Percentiles rank a stretch among this genome's conserved stretches.
Conservation (phyloP, 2,888 invertebrate species). For the Andrena chrysosceles region DNA sequence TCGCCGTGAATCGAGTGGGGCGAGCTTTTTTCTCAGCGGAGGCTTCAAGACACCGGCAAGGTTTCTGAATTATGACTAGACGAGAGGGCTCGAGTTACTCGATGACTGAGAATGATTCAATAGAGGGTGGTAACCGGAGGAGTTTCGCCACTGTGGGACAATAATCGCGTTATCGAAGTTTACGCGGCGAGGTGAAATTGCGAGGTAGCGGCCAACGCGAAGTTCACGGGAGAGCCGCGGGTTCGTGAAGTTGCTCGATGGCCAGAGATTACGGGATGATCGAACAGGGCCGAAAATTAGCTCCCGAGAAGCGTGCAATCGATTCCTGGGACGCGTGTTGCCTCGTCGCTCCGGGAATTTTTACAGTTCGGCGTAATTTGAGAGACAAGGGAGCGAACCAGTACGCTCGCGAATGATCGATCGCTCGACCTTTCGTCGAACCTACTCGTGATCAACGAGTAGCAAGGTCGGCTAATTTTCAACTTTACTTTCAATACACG, state of each 20-base stretch:
- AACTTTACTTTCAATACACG: slow-evolving; percentile 59
- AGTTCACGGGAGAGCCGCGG: slow-evolving; percentile 2
- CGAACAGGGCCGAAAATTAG: slow-evolving; percentile 23
- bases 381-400: background rate
- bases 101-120: slow-evolving; percentile 24
- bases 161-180: slow-evolving; percentile 42
- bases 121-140: background rate
- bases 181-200: slow-evolving; percentile 10
- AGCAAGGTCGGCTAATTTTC: slow-evolving; percentile 62
- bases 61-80: background rate
- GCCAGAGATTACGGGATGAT: slow-evolving; percentile 18
- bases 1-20: background rate
- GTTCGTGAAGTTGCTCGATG: slow-evolving; percentile 22
- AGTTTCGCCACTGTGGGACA: background rate
- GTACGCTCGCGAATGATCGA: slow-evolving; percentile 35
- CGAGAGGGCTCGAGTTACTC: background rate
- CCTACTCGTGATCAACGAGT: slow-evolving; percentile 53
- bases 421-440: slow-evolving; percentile 56
- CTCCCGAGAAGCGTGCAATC: slow-evolving; percentile 1
- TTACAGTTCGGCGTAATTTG: slow-evolving; percentile 36
- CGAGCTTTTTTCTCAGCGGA: background rate
- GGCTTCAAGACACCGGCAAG: background rate
- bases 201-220: slow-evolving; percentile 26
- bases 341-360: slow-evolving; percentile 1
- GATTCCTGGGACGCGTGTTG: slow-evolving; percentile 1